Evolutionary conservation across 2,888 invertebrate genomes (phyloP), one percentile per base, ranked within the genome.

Genomic region (Cephus pygmeus): DNA sequence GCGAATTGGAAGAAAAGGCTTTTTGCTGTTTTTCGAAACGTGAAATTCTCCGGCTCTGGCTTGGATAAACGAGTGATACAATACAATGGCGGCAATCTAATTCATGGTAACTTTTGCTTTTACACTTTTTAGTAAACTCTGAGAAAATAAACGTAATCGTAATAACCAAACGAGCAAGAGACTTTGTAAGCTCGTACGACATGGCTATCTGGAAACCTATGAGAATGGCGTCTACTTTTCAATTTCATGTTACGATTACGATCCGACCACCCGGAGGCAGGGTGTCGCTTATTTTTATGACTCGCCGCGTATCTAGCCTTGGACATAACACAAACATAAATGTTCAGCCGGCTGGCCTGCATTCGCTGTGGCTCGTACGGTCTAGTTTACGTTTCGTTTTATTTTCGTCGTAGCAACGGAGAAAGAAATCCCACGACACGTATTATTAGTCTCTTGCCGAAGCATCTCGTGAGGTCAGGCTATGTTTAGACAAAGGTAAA

Each of bases 401-500:
- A 33, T 71, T 71, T 34, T 30, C 71, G 33, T 31, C 33, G 71
- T 31, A 23, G 71, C 15, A 30, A 12, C 35, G 15, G 23, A 23
- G 23, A 74, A 74, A 56, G 23, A 74, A 74, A 34, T 74, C 35
- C 74, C 30, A 33, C 74, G 34, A n/a, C 23, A 34, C n/a, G 74
- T 74, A 74, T 74, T 74, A 34, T 34, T 73, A 73, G 34, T 34
- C 73, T 30, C 73, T 23, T 4, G 73, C 30, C 23, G 35, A 34
- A n/a, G 74, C 35, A 1, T 69, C 40, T 77, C 69, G 34, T 68
- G 73, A 75, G 69, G 75, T 71, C 68, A 35, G 73, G 3, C 31
- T 69, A 79, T 36, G 73, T 75, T 73, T 75, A 56, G 34, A 73
- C 35, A 73, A 73, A 69, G 79, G 77, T 81, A 73, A 78, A 69